phyloP scores from a whole-genome alignment of 2,113 vertebrate genomes.

The Cyphomyrus plagiostoma region DNA sequence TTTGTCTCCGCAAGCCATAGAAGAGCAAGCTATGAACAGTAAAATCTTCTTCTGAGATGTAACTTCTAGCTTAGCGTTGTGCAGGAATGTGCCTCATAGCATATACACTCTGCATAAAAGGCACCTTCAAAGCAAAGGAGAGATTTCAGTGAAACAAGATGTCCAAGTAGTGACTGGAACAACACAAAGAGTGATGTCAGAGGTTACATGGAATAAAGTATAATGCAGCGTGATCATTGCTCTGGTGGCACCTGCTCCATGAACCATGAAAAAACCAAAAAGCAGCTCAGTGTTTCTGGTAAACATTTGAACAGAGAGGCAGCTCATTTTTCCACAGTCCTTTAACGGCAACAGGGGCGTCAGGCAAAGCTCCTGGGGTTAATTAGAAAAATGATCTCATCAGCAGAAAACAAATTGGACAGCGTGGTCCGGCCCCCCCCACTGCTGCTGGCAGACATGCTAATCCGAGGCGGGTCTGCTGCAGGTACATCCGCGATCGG shows the following conservation, averaged over 20 bases:
- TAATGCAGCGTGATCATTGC: background rate
- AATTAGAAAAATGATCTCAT: slow-evolving; percentile 96
- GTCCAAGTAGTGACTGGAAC: background rate
- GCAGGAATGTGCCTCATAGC: background rate
- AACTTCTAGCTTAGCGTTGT: background rate
- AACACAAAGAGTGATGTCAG: background rate
- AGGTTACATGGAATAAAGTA: background rate
- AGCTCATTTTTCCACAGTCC: slow-evolving; percentile 22
- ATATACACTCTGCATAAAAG: background rate
- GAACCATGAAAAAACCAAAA: background rate
- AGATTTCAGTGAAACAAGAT: background rate
- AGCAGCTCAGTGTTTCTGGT: slow-evolving; percentile 26
- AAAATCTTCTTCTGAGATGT: background rate
- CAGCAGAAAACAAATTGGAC: slow-evolving; percentile 61
- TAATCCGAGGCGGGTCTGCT: slow-evolving; percentile 70
- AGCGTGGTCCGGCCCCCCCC: slow-evolving; percentile 30
- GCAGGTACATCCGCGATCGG: slow-evolving; percentile 70
- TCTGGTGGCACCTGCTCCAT: background rate
- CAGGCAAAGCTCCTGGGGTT: slow-evolving; percentile 72
- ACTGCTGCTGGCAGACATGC: slow-evolving; percentile 57
- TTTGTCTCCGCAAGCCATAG: too few species aligned
- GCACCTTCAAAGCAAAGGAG: background rate
- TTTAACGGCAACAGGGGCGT: slow-evolving; percentile 40
- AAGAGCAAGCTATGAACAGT: too few species aligned
- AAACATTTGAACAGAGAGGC: slow-evolving; percentile 25